phyloP scores from a whole-genome alignment of 2,888 invertebrate genomes.

The Mayetiola destructor region DNA sequence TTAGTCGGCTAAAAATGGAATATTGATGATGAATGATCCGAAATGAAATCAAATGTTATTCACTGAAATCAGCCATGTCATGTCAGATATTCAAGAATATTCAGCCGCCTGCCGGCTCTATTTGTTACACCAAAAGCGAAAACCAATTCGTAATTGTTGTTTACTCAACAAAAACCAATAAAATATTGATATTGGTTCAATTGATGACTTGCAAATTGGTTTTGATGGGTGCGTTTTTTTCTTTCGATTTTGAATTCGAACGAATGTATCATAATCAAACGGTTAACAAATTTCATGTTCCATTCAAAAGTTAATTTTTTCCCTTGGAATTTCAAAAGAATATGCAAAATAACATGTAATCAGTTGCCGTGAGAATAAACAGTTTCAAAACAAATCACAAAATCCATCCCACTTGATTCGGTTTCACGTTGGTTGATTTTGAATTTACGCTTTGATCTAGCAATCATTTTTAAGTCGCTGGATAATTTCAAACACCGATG shows the following conservation, averaged over 20 bases:
- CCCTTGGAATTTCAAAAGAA: too few relatives aligned
- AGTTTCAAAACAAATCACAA: too few relatives aligned
- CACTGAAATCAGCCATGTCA: constrained; percentile 5
- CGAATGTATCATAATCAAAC: too few relatives aligned
- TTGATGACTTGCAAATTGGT: constrained; percentile 7
- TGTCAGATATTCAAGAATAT: not conserved
- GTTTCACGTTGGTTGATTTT: not conserved
- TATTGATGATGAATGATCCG: not conserved
- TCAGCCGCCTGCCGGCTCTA: not conserved
- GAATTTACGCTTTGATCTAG: constrained; percentile 4
- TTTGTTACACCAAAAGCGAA: not conserved
- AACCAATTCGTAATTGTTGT: not conserved
- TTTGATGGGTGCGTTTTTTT: not conserved
- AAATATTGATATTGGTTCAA: constrained; percentile 1
- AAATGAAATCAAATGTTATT: not conserved
- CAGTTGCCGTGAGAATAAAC: not conserved
- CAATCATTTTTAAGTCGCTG: constrained; percentile 1
- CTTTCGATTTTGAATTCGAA: not conserved
- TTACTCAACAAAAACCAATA: not conserved
- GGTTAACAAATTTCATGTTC: not conserved
- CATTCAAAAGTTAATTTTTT: not conserved
- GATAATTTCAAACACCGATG: not conserved
- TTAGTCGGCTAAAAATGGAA: not conserved
- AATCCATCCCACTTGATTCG: too few relatives aligned
- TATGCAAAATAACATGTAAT: not conserved